Evolutionary conservation across 2,797 vertebrate genomes (phyloP), one percentile per base, ranked within the genome.

Genomic region (Allobates femoralis): DNA sequence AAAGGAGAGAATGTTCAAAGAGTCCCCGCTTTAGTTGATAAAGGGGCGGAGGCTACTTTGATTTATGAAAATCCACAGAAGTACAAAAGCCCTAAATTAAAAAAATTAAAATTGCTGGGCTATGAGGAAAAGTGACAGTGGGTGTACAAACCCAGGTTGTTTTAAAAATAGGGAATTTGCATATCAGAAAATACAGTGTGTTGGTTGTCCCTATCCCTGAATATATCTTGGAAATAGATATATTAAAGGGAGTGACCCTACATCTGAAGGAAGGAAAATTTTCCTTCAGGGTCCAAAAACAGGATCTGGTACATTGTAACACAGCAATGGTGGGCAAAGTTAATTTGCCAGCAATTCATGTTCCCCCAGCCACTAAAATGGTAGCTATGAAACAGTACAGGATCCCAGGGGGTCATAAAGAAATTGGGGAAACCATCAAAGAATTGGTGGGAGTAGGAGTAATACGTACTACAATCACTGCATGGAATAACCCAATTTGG

Each of bases 301-400:
- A 41, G 37, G 37, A 41, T 41, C 37, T 41, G 3, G 37, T 41
- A 41, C 37, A 41, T 41, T 41, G 37, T 2, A 2, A 41, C 8
- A 2, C 37, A 41, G 37, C 37, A 41, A 41, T 34, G 18, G 76
- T 58, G 1, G 16, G 76, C 21, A 58, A 34, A 23, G 76, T 78
- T 1, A 34, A 58, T 19, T 55, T 78, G 76, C n/a, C 51, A 0
- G 28, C 76, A 15, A 28, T 78, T 30, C 1, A 56, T 3, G 21
- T 78, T 2, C 76, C 76, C 10, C 76, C 50, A 18, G 51, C 53
- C 5, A 21, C 26, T 4, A 78, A 78, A 78, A 2, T 23, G 28
- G 18, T 78, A 15, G 18, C 14, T 6, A 78, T 78, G 76, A 80
- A 80, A 5, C 79, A 80, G 18, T 80, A 80, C 18, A 6, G 58